phyloP scores from a whole-genome alignment of 2,888 invertebrate species.

The Bruchidius siliquastri region DNA sequence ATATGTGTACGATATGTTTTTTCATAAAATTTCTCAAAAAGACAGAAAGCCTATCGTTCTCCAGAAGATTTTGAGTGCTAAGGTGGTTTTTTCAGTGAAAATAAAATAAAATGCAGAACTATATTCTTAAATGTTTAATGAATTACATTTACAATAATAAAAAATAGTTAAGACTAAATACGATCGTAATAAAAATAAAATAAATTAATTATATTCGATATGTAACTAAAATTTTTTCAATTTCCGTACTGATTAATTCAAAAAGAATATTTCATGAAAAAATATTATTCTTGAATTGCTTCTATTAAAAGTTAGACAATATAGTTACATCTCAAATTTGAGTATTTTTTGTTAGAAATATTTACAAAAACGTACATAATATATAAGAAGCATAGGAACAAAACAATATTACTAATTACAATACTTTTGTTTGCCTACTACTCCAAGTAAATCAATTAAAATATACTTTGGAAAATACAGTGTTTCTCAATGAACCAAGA shows the following conservation, averaged over 20 bases:
- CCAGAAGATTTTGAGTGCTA: no score
- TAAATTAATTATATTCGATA: constrained; percentile 10
- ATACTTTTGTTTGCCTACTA: neutral
- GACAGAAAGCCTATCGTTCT: no score
- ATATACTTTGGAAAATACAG: no score
- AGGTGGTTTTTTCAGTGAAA: no score
- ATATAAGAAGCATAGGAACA: constrained; percentile 1
- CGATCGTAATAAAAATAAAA: constrained; percentile 1
- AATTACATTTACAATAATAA: neutral
- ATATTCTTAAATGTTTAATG: constrained; percentile 6
- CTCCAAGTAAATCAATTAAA: no score
- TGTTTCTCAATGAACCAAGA: no score
- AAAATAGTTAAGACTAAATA: constrained; percentile 5
- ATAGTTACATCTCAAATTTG: constrained; percentile 15
- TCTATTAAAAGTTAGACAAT: constrained; percentile 4
- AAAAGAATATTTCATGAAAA: neutral
- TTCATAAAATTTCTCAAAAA: no score
- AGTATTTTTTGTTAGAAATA: constrained; percentile 12
- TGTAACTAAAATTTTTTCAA: constrained; percentile 11
- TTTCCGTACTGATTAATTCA: constrained; percentile 4
- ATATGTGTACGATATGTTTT: no score
- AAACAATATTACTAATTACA: neutral
- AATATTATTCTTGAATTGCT: constrained; percentile 4
- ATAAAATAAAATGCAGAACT: neutral
- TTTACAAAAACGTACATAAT: constrained; percentile 9